Conservation (phyloP, 2,797 vertebrate species). For the Otolemur crassicaudatus region DNA sequence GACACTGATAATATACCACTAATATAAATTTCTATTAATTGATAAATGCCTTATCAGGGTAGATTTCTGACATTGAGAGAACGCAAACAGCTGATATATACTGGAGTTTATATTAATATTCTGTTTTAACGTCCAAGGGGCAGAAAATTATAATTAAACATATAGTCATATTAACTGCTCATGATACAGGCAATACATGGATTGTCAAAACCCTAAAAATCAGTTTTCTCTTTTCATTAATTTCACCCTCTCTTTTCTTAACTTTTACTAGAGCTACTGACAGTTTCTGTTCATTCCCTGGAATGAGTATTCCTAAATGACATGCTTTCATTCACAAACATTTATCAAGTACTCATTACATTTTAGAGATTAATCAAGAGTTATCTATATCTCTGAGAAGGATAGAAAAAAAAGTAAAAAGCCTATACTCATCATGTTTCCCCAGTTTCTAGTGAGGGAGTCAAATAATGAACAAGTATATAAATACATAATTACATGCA, state of each 20-base stretch:
- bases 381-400: background rate
- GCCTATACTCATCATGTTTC: background rate
- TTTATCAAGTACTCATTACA: background rate
- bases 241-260: background rate
- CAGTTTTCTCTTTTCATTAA: background rate
- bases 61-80: background rate
- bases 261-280: background rate
- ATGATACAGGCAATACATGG: background rate
- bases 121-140: background rate
- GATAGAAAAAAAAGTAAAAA: background rate
- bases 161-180: background rate
- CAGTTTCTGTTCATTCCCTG: background rate
- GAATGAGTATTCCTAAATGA: background rate
- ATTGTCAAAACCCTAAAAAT: background rate
- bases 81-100: background rate
- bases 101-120: background rate
- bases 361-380: background rate
- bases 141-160: conserved; percentile 4
- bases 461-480: background rate
- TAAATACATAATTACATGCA: background rate
- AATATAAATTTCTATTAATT: background rate
- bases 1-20: background rate
- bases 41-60: background rate
- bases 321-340: background rate
- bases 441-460: background rate